Evolutionary conservation across 2,888 invertebrate species (phyloP).

Genomic region (Anticlea derivata): DNA sequence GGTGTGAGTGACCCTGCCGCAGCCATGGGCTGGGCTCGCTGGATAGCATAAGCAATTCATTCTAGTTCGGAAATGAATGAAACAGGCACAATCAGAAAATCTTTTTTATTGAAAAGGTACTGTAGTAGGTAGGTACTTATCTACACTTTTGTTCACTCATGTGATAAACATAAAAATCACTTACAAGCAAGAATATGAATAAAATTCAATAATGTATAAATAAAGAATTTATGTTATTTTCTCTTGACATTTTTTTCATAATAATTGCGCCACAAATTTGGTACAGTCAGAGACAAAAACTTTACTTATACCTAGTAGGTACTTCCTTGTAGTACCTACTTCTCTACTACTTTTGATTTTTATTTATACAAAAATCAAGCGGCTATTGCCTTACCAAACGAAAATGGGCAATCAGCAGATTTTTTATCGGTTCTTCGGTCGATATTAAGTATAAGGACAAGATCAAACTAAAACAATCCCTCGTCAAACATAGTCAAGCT

Average conservation of each 20-base stretch:
- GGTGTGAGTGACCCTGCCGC: no score
- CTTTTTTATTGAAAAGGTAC: constrained; percentile 25
- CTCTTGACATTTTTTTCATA: constrained; percentile 76
- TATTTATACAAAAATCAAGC: no score
- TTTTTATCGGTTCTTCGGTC: no score
- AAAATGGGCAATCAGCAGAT: no score
- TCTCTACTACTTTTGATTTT: not conserved
- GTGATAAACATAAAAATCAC: constrained; percentile 15
- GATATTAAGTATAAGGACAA: no score
- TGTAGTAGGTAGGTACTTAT: constrained; percentile 11
- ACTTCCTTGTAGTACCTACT: not conserved
- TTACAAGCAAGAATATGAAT: constrained; percentile 35
- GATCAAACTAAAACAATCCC: no score
- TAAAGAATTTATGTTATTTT: constrained; percentile 83
- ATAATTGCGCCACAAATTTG: constrained; percentile 19
- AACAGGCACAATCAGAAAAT: constrained; percentile 21
- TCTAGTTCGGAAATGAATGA: no score
- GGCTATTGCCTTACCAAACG: no score
- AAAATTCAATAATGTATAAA: constrained; percentile 58
- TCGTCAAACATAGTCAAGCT: no score
- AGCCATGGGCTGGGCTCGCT: no score
- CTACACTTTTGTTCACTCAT: constrained; percentile 16
- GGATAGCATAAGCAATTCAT: no score
- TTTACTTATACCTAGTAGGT: not conserved
- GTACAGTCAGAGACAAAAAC: constrained; percentile 28